phyloP scores from a whole-genome alignment of 2,888 invertebrate species.

The Griposia aprilina region DNA sequence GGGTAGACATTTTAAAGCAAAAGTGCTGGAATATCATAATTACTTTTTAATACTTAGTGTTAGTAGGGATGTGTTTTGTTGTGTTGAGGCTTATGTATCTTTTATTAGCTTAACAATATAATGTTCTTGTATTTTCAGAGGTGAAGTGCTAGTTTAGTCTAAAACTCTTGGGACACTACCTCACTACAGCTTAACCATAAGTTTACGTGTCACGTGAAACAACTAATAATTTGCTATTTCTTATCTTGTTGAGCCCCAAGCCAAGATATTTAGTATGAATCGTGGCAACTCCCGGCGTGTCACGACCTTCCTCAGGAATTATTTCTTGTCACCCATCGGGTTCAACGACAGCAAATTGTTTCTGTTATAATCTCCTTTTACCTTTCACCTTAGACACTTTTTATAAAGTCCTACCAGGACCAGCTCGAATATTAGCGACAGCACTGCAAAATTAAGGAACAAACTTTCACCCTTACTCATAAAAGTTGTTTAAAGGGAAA shows the following conservation, averaged over 20 bases:
- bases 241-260: neutral
- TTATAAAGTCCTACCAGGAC: neutral
- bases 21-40: neutral
- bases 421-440: neutral
- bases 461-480: neutral
- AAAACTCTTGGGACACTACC: neutral
- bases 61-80: no score
- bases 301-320: constrained; percentile 17
- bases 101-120: neutral
- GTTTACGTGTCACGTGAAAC: neutral
- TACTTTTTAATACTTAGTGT: neutral
- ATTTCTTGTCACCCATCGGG: constrained; percentile 20
- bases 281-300: neutral
- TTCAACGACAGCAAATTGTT: constrained; percentile 19
- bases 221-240: neutral
- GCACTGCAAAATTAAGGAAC: neutral
- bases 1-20: neutral
- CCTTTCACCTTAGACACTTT: constrained; percentile 1
- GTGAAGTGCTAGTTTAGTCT: neutral
- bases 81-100: no score
- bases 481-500: neutral
- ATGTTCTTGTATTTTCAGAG: neutral
- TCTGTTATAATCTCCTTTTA: constrained; percentile 27
- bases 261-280: neutral
- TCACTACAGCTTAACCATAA: neutral